Base-by-base conservation (phyloP, 35 echinoderm and acorn worm genomes). In the Apostichopus parvimensis region DNA sequence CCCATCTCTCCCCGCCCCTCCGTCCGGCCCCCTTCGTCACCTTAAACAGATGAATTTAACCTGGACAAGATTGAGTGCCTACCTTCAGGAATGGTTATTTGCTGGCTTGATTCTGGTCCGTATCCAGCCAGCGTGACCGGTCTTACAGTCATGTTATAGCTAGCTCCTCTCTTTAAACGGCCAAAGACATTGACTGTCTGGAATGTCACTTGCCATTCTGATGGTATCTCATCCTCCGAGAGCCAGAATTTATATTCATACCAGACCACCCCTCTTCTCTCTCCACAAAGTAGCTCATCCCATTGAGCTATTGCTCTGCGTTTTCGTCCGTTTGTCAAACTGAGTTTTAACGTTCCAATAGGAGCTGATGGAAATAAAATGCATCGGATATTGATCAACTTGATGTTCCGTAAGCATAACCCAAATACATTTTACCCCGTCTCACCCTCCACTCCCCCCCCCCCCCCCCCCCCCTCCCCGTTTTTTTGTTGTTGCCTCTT, bases 201-300 rank as follows among this genome's bases (percentile, higher is more conserved):
- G 34, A 62, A 53, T 21, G 86, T 88, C 4, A 54, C 24, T 9
- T 8, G 22, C 86, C 86, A 88, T n/a, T 73, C 9, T 52, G 6
- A 5, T 3, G 86, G 86, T 34, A 54, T 28, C 21, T 73, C 28
- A 12, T 88, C 86, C 72, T 57, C 86, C 15, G 60, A n/a, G 10
- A 53, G 20, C 86, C 86, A 88, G 17, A 88, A 45, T 26, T 88
- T 88, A n/a, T 88, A 88, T 28, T 88, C 86, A 54, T 88, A 88
- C 86, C 86, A 72, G 28, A 88, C 45, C 11, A 34, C 5, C 9
- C 86, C 86, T 75, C 53, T 68, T 53, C 86, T 68, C 20, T 68
- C 22, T 66, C 86, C 86, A 45, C 86, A 88, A 17, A 17, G 57
- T 88, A 73, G n/a, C 2, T 52, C 28, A 54, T 88, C 61, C 86